A percentile compares a stretch with the other conserved stretches of the same genome.
phyloP scores from a whole-genome alignment of 2,797 vertebrate genomes.

The Trachurus trachurus region DNA sequence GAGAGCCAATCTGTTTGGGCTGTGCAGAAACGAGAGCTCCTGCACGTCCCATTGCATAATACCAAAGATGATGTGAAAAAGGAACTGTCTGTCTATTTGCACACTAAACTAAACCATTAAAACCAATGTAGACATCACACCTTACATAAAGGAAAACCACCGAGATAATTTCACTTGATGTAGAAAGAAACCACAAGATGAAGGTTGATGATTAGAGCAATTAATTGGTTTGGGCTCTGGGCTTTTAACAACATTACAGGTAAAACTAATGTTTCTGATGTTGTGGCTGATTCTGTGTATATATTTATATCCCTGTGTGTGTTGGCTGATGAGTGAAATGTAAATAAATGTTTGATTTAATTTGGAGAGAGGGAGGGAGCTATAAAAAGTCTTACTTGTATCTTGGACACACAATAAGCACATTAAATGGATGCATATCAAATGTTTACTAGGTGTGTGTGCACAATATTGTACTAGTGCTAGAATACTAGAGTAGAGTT shows the following conservation, averaged over 20 bases:
- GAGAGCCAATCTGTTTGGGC: constrained; percentile 32
- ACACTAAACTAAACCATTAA: too few relatives aligned
- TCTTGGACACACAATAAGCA: neutral
- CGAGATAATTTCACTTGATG: neutral
- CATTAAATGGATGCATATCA: neutral
- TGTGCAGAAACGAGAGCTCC: constrained; percentile 48
- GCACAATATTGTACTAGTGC: too few relatives aligned
- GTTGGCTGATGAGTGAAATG: too few relatives aligned
- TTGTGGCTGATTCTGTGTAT: too few relatives aligned
- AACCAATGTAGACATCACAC: neutral
- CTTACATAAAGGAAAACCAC: constrained; percentile 14
- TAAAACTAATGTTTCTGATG: too few relatives aligned
- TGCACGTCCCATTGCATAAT: constrained; percentile 29
- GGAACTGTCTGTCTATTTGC: neutral
- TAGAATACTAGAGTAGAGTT: too few relatives aligned
- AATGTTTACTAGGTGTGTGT: neutral
- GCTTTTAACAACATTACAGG: too few relatives aligned
- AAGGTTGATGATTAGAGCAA: neutral
- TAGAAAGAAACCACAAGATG: constrained; percentile 27
- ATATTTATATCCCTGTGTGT: too few relatives aligned
- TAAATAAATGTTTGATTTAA: too few relatives aligned
- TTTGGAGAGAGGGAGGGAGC: neutral
- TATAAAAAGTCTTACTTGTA: neutral
- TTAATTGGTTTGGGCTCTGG: too few relatives aligned
- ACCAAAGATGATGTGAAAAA: constrained; percentile 30